Evolutionary conservation across 2,113 vertebrate genomes (phyloP), one percentile per base, ranked within the genome.

Genomic region (Pomatostomus ruficeps): DNA sequence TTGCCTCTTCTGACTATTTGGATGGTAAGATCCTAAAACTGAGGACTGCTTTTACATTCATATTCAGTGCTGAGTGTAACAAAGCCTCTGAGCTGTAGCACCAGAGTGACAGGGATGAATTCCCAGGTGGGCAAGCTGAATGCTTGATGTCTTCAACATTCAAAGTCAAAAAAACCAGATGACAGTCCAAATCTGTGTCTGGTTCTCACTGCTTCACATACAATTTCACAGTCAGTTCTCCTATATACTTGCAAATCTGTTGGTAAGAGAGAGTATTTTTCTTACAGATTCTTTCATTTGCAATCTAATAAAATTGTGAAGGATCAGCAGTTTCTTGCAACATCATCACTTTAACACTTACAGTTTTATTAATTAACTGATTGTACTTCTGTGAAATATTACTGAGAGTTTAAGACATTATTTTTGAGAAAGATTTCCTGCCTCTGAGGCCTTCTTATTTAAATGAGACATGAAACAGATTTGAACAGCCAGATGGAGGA

Each of bases 401-500:
- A 57, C 18, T 31, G 15, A 59, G 10, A 5, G 25, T 13, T 65
- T 75, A 68, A 85, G 31, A 24, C 19, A 45, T 15, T 58, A 71
- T 38, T 89, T 74, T 74, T 43, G 45, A 52, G 73, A 81, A 87
- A 79, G 8, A 28, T 15, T 80, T 88, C 21, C 33, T 90, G 26
- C 43, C 46, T 67, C 40, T 40, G 13, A 84, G 33, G 16, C 13
- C 6, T 86, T 33, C 20, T 59, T 70, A 36, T 86, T 91, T 78
- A 72, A 89, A 78, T 57, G 49, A 75, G 61, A 89, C 57, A 54
- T 54, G 54, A 85, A 89, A 72, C 54, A 82, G 42, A 62, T 91
- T 89, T 95, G 73, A 54, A 76, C 33, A 89, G 21, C 20, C 74
- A 89, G 77, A 89, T 84, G 85, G 77, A 95, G 23, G 22, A 86